Conservation (phyloP, 2,888 invertebrate genomes). For the Beris morrisii region DNA sequence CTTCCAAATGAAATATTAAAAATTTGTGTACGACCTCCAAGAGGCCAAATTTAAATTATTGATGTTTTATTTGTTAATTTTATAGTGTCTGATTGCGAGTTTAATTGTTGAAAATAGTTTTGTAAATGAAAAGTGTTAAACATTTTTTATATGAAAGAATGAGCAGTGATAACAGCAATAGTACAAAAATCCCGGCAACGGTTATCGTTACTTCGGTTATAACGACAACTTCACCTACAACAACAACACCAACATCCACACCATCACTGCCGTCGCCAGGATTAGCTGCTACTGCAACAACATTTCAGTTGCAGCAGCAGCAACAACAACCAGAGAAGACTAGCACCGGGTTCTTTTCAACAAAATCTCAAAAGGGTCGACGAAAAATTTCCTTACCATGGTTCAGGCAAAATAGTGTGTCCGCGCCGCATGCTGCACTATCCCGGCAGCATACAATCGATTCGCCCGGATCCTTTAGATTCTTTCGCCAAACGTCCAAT, state of each 20-base stretch:
- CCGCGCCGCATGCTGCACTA: constrained; percentile 71
- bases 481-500: constrained; percentile 64
- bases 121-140: constrained; percentile 53
- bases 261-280: background rate
- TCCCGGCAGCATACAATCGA: constrained; percentile 89
- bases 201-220: constrained; percentile 24
- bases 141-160: constrained; percentile 55
- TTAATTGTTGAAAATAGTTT: constrained; percentile 23
- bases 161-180: constrained; percentile 46
- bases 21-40: constrained; percentile 20
- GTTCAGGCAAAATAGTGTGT: constrained; percentile 82
- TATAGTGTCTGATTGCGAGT: constrained; percentile 41
- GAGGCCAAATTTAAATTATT: constrained; percentile 25
- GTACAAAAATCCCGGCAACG: constrained; percentile 26
- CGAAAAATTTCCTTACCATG: constrained; percentile 88
- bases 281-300: background rate
- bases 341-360: constrained; percentile 38
- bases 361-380: constrained; percentile 68
- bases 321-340: constrained; percentile 25
- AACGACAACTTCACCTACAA: constrained; percentile 38
- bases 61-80: constrained; percentile 3
- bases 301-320: background rate
- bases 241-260: constrained; percentile 39
- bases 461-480: constrained; percentile 83
- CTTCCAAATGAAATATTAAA: constrained; percentile 1